Conservation (phyloP, 2,113 vertebrate species). For the Neolamprologus kungweensis region DNA sequence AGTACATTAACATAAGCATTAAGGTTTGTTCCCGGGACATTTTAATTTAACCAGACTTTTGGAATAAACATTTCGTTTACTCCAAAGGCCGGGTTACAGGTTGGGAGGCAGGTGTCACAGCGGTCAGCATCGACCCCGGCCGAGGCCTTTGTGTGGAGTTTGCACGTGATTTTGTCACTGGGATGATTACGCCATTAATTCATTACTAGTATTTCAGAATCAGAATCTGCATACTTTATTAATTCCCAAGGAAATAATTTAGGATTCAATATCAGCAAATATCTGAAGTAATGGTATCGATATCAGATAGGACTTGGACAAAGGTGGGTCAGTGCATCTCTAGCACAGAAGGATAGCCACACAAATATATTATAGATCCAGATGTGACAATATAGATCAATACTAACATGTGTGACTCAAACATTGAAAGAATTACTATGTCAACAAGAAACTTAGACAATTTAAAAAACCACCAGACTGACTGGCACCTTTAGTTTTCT, state of each 20-base stretch:
- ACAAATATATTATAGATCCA: background rate
- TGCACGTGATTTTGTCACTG: background rate
- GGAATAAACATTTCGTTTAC: fast-evolving
- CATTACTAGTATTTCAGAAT: background rate
- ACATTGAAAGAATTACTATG: background rate
- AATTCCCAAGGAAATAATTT: background rate
- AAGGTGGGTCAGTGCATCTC: background rate
- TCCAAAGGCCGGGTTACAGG: background rate
- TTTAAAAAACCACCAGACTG: background rate
- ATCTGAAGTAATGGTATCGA: background rate
- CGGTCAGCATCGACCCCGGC: background rate
- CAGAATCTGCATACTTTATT: background rate
- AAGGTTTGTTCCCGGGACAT: background rate
- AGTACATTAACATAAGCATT: background rate
- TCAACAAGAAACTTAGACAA: background rate
- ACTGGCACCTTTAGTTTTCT: fast-evolving
- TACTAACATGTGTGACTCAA: fast-evolving
- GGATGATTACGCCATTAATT: background rate
- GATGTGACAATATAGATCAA: background rate
- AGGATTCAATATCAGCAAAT: background rate
- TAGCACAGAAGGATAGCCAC: background rate
- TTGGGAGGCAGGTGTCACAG: background rate
- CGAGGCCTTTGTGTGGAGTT: background rate
- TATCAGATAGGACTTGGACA: background rate
- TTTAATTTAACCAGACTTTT: background rate